phyloP scores from a whole-genome alignment of 2,797 vertebrate species.

The Lateolabrax maculatus region DNA sequence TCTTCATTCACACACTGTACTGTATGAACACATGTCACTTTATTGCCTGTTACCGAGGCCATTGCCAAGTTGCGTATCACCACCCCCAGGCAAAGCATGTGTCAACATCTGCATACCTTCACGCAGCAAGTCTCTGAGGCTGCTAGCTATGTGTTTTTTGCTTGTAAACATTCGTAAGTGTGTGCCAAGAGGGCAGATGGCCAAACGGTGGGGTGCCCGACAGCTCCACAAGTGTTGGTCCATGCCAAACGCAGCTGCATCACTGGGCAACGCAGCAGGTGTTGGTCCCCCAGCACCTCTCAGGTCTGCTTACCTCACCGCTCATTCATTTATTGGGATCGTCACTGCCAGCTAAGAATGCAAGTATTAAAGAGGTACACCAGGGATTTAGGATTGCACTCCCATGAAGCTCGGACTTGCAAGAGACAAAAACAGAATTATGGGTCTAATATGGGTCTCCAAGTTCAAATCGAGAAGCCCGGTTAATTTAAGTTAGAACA shows the following conservation, averaged over 20 bases:
- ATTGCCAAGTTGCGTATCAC: constrained; percentile 60
- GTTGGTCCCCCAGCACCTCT: constrained; percentile 54
- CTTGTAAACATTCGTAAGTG: constrained; percentile 72
- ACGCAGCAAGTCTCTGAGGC: constrained; percentile 52
- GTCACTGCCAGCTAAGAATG: constrained; percentile 30
- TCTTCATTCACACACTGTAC: constrained; percentile 32
- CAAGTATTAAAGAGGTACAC: neutral
- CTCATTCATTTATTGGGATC: constrained; percentile 40
- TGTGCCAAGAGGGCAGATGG: constrained; percentile 66
- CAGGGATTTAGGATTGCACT: neutral
- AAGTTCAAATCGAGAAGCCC: neutral
- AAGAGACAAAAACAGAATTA: neutral
- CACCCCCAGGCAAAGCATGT: constrained; percentile 63
- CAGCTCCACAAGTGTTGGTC: constrained; percentile 57
- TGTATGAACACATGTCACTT: constrained; percentile 61
- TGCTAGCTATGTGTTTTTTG: constrained; percentile 62
- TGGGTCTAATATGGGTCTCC: too few relatives aligned
- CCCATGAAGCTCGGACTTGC: neutral
- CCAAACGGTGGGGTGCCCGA: constrained; percentile 63
- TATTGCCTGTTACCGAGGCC: constrained; percentile 49
- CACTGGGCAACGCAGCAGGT: constrained; percentile 50
- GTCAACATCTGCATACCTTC: constrained; percentile 77
- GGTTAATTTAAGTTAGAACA: too few relatives aligned
- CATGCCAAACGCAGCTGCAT: constrained; percentile 64
- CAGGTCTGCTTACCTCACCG: constrained; percentile 67